Conservation (phyloP, 2,797 vertebrate species). For the Scleropages formosus region DNA sequence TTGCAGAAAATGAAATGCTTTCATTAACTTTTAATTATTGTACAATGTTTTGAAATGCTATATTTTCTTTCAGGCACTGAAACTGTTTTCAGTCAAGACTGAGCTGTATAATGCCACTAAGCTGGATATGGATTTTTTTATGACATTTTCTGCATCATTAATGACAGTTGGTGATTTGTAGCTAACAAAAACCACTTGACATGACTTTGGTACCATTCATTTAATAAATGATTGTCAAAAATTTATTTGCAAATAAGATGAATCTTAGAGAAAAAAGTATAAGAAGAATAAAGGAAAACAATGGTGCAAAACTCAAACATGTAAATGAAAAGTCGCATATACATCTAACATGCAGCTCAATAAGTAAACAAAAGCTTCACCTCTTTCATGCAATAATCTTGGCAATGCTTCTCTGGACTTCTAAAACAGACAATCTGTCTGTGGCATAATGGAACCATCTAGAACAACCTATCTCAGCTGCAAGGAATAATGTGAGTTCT, state of each 20-base stretch:
- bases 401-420: conserved; percentile 18
- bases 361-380: conserved; percentile 12
- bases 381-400: conserved; percentile 12
- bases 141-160: too few species aligned
- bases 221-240: too few species aligned
- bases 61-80: conserved; percentile 22
- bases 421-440: conserved; percentile 30
- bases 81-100: conserved; percentile 1
- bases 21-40: conserved; percentile 54
- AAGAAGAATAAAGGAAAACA: too few species aligned
- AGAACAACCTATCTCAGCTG: conserved; percentile 53
- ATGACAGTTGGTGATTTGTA: too few species aligned
- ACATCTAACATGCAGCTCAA: too few species aligned
- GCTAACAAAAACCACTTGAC: too few species aligned
- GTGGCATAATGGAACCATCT: conserved; percentile 36
- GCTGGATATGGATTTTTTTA: neutral
- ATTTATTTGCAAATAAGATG: too few species aligned
- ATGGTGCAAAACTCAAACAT: too few species aligned
- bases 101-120: neutral
- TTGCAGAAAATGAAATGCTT: conserved; percentile 47
- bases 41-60: conserved; percentile 46
- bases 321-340: too few species aligned
- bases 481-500: conserved; percentile 63
- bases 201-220: too few species aligned
- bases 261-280: too few species aligned